Conservation (phyloP, 1,140 invertebrate genomes). For the Drosophila neocordata region DNA sequence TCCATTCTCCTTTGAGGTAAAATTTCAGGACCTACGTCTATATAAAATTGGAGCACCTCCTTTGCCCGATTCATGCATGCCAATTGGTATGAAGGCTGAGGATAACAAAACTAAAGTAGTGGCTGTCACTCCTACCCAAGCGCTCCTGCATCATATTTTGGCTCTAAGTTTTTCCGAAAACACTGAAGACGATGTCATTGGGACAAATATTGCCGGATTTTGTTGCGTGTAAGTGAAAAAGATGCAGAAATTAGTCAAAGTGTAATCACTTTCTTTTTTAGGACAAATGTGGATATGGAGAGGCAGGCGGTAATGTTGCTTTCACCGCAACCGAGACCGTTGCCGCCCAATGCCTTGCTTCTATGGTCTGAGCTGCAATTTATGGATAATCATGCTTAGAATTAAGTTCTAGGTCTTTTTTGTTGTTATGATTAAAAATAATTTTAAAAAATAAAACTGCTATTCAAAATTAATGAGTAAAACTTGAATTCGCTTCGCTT, state of each 20-base stretch:
- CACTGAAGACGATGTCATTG: slow-evolving; percentile 90
- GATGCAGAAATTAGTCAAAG: neutral
- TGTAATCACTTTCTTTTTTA: slow-evolving; percentile 82
- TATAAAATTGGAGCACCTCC: slow-evolving; percentile 97
- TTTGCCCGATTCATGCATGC: slow-evolving; percentile 96
- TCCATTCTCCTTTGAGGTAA: slow-evolving; percentile 95
- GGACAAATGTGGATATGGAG: slow-evolving; percentile 95
- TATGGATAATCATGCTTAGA: slow-evolving; percentile 90
- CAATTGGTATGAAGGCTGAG: slow-evolving; percentile 96
- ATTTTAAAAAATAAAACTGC: neutral
- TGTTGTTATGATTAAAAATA: neutral
- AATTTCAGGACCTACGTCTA: slow-evolving; percentile 93
- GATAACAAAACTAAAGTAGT: slow-evolving; percentile 97
- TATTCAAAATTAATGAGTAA: too few species aligned
- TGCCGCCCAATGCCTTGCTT: slow-evolving; percentile 93
- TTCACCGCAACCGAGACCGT: slow-evolving; percentile 94
- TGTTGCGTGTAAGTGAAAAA: slow-evolving; percentile 93
- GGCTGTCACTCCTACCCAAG: slow-evolving; percentile 88
- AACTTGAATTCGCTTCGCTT: too few species aligned
- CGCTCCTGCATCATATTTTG: slow-evolving; percentile 93
- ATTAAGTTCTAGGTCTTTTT: neutral
- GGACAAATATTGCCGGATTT: slow-evolving; percentile 95
- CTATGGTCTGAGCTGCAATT: slow-evolving; percentile 93
- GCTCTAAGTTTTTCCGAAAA: slow-evolving; percentile 93
- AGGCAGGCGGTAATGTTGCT: slow-evolving; percentile 93